Base-by-base conservation (phyloP, 1,140 invertebrate genomes). In the Acromyrmex charruanus region DNA sequence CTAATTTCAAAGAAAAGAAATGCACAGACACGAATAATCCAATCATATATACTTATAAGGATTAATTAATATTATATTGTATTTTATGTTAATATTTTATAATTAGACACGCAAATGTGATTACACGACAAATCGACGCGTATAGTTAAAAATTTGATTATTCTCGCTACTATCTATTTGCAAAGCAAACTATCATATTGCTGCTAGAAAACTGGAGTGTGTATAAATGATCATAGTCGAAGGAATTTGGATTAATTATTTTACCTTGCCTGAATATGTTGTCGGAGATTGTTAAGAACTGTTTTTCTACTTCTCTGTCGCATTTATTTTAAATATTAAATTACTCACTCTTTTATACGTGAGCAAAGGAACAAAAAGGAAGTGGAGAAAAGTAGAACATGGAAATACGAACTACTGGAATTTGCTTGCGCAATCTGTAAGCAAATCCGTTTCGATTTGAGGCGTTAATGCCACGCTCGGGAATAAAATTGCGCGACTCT, bases 261-360 rank as follows among this genome's bases (percentile, higher is more conserved):
- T 53, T 28, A 21, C 12, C 7, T 2, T 25, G 9, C 2, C 18
- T 21, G 28, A 74, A 4, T 49, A 51, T 14, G 53, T 10, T 21
- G 53, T 10, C 21, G 25, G 25, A 82, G 18, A 82, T 31, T 59
- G 35, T 72, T 72, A 82, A 59, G 35, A 75, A 0, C 55, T 28
- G 55, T 75, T 63, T 63, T 55, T 49, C 21, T 28, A 69, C 39
- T 63, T 63, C 18, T 44, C 53, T 51, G 55, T 66, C 61, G 59
- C 68, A 66, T 53, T 86, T 28, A 51, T 86, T 77, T 71, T 75
- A 68, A 71, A 88, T 90, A 90, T 87, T 68, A 63, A 72, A 90
- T 89, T 89, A 71, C 51, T 16, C 4, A 39, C 79, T 55, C 51
- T 77, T 69, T 79, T 72, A 66, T 65, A n/a, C 44, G 18, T 51